phyloP scores from a whole-genome alignment of 2,888 invertebrate species.

The Polyommatus iphigenia region DNA sequence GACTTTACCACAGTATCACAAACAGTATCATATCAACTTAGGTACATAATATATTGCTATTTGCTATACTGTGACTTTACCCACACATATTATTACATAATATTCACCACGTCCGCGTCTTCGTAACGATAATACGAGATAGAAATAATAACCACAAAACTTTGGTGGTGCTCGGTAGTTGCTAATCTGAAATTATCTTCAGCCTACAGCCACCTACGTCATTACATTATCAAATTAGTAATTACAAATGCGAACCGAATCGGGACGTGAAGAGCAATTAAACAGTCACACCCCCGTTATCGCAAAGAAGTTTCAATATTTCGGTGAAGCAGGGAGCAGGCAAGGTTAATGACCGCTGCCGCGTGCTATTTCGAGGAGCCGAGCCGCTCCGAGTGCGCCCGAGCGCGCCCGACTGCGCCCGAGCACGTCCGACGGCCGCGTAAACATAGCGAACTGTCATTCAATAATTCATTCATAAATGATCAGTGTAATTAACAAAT shows the following conservation, averaged over 20 bases:
- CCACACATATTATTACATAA: too few relatives aligned
- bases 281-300: slow-evolving; percentile 38
- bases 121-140: not conserved
- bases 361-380: slow-evolving; percentile 76
- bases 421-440: slow-evolving; percentile 66
- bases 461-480: slow-evolving; percentile 78
- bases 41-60: too few relatives aligned
- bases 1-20: too few relatives aligned
- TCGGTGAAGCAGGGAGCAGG: slow-evolving; percentile 64
- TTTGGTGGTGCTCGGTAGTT: not conserved
- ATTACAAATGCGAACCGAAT: not conserved
- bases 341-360: slow-evolving; percentile 75
- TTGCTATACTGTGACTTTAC: too few relatives aligned
- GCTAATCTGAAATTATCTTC: not conserved
- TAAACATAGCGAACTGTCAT: slow-evolving; percentile 78
- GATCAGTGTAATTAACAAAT: slow-evolving; percentile 72
- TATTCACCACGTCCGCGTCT: not conserved
- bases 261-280: slow-evolving; percentile 6
- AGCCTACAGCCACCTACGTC: not conserved
- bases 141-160: not conserved
- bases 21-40: too few relatives aligned
- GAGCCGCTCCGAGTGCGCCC: slow-evolving; percentile 62
- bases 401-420: slow-evolving; percentile 64
- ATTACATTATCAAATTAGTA: not conserved
- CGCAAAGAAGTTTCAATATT: slow-evolving; percentile 68